phyloP scores from a whole-genome alignment of 2,797 vertebrate genomes.

The Apogon talboti region DNA sequence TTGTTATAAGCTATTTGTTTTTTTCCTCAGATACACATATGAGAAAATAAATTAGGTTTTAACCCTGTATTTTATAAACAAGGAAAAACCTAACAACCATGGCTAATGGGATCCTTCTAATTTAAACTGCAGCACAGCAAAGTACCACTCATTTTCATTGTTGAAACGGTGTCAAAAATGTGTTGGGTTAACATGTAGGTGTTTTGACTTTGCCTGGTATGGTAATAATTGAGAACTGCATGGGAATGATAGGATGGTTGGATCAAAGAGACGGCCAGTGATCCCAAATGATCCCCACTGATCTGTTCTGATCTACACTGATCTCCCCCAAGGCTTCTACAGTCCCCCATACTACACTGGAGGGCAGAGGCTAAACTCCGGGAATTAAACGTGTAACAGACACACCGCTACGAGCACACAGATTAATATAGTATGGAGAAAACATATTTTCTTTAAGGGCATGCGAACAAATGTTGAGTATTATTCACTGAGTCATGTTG shows the following conservation, averaged over 20 bases:
- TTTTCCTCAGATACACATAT: conserved; percentile 41
- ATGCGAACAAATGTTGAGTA: conserved; percentile 2
- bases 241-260: conserved; percentile 52
- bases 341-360: conserved; percentile 37
- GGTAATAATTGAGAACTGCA: conserved; percentile 44
- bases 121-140: conserved; percentile 10
- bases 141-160: conserved; percentile 6
- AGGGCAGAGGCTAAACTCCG: conserved; percentile 54
- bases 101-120: conserved; percentile 16
- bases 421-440: not conserved
- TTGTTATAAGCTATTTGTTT: conserved; percentile 47
- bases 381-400: conserved; percentile 51
- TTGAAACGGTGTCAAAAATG: conserved; percentile 4
- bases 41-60: conserved; percentile 37
- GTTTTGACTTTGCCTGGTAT: conserved; percentile 29
- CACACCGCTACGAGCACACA: conserved; percentile 12
- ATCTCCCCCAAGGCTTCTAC: conserved; percentile 47
- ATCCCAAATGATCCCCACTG: conserved; percentile 64
- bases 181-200: conserved; percentile 25
- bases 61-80: conserved; percentile 26
- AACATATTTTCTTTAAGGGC: not conserved
- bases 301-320: conserved; percentile 61
- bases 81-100: conserved; percentile 15
- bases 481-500: conserved; percentile 25
- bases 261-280: conserved; percentile 63